A percentile compares a stretch with the other conserved stretches of the same genome.
These are phyloP conservation scores for Microtus montanus DNA, from an alignment of 2,113 vertebrate species.

Conservation along the genomic window DNA sequence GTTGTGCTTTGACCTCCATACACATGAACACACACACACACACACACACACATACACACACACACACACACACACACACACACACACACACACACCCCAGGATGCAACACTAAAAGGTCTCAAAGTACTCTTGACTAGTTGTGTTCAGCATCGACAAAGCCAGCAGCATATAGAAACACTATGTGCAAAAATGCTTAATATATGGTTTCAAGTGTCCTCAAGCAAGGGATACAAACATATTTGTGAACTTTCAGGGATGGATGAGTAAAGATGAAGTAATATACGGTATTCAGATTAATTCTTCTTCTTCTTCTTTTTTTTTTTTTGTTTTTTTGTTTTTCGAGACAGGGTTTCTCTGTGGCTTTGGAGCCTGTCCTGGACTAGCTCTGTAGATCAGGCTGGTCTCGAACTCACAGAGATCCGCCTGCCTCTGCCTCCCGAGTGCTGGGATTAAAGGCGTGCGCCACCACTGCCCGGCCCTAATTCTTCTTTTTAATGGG, in stretches of 20 bases:
- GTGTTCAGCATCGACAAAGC: background rate
- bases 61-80: background rate
- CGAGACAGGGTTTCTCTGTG: no score
- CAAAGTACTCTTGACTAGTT: background rate
- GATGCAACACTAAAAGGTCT: background rate
- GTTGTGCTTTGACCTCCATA: background rate
- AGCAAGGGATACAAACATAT: background rate
- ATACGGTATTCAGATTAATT: background rate
- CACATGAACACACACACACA: background rate
- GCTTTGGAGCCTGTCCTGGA: no score
- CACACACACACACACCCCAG: background rate
- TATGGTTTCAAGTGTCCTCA: background rate
- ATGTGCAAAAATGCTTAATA: background rate
- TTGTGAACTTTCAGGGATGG: background rate
- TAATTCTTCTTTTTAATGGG: background rate
- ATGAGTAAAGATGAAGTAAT: background rate
- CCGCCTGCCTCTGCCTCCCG: no score
- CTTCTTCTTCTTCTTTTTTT: no score
- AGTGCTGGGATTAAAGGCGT: no score
- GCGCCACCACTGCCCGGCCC: no score
- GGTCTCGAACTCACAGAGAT: no score
- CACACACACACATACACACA: no score
- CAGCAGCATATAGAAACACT: background rate
- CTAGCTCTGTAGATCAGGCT: no score
- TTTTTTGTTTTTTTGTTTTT: no score